Base-by-base conservation (phyloP, 2,888 invertebrate species). In the Polyploca ridens region DNA sequence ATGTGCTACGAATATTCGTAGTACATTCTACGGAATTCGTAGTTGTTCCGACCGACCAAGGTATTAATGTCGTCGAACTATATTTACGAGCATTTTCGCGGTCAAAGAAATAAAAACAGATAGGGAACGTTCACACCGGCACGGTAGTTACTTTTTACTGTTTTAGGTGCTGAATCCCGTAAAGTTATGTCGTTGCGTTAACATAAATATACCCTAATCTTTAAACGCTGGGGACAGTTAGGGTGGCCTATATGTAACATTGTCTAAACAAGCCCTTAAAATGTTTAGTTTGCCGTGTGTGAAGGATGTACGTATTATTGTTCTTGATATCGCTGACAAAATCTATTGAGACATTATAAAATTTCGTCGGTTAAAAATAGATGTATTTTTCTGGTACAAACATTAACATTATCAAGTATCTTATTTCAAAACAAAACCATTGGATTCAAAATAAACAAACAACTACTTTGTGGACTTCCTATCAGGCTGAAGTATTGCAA, bases 131-230 rank as follows among this genome's bases (percentile, higher is more conserved):
- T 58, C 35, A 58, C 61, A 41, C 19, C 41, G 41, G 13, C 19
- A 19, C 41, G 61, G 27, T 44, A 19, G 61, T 61, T 35, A 44
- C 61, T 13, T 61, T 61, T 61, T 61, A 61, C 61, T 61, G 61
- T 61, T 61, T 54, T 54, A n/a, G 54, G 38, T 59, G 59, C 16
- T 16, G 11, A 60, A 46, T 46, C 46, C 46, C 19, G 16, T 10
- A 10, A 54, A 19, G 16, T 54, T 54, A 19, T 54, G 54, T 54
- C 54, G 16, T 27, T 61, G 61, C 19, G 41, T 19, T 19, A 41
- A 71, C 73, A 77, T 77, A 77, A 77, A 77, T 77, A 74, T 70
- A 49, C 69, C 69, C 63, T 77, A 76, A 77, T 77, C 77, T 77
- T 58, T 69, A 67, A n/a, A 11, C 61, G 19, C 44, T 44, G 14